A percentile compares a stretch with the other conserved stretches of the same genome.
These are phyloP conservation scores for Luidia sarsii DNA, from an alignment of 53 echinoderm and acorn worm species.

Conservation along the genomic window DNA sequence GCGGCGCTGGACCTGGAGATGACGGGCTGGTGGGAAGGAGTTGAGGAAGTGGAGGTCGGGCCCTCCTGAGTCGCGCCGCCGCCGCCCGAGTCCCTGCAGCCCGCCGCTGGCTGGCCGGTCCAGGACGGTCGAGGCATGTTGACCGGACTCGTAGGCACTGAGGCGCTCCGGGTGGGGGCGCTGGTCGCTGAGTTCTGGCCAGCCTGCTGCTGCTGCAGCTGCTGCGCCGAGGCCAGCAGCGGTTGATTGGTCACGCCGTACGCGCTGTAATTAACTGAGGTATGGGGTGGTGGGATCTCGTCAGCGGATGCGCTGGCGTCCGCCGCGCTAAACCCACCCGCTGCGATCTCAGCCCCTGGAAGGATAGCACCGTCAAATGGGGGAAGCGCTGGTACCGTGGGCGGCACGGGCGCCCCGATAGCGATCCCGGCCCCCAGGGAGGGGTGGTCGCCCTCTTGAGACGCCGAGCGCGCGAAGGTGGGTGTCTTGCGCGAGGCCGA, in stretches of 20 bases:
- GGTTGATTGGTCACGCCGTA: slow-evolving; percentile 49
- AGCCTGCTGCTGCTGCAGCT: slow-evolving; percentile 9
- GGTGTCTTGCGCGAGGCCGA: slow-evolving; percentile 73
- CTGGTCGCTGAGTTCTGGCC: no score
- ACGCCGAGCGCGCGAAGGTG: slow-evolving; percentile 17
- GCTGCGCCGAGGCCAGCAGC: slow-evolving; percentile 28
- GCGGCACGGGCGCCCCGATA: slow-evolving; percentile 32
- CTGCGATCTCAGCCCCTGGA: no score
- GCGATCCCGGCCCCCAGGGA: slow-evolving; percentile 44
- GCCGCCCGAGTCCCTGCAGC: neutral
- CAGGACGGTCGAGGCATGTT: slow-evolving; percentile 27
- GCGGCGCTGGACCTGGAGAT: slow-evolving; percentile 35
- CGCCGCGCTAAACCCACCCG: slow-evolving; percentile 21
- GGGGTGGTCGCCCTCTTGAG: slow-evolving; percentile 59
- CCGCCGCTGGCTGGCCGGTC: slow-evolving; percentile 21
- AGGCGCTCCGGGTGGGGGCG: slow-evolving; percentile 7
- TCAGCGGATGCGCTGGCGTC: neutral
- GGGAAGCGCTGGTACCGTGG: slow-evolving; percentile 9
- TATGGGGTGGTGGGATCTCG: slow-evolving; percentile 34
- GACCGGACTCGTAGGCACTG: slow-evolving; percentile 47
- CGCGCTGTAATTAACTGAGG: slow-evolving; percentile 36
- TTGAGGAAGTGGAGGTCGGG: slow-evolving; percentile 13
- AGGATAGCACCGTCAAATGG: neutral
- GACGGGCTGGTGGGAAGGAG: slow-evolving; percentile 47
- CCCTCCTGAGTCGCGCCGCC: neutral